Conservation (phyloP, 2,888 invertebrate genomes). For the Cephalotes varians region DNA sequence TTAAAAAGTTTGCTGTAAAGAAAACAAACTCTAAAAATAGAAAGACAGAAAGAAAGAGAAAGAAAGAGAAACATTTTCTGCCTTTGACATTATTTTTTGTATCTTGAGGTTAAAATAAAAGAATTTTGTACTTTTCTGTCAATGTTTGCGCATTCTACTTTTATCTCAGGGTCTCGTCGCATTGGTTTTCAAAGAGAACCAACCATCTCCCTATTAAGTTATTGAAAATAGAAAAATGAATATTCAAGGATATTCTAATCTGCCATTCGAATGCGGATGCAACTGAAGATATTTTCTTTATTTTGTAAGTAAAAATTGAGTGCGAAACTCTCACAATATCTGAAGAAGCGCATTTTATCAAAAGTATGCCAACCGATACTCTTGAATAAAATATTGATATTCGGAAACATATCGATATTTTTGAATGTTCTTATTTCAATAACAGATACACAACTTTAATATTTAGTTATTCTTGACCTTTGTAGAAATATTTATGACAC, state of each 20-base stretch:
- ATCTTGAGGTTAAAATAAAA: neutral
- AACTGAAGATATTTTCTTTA: neutral
- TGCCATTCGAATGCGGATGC: neutral
- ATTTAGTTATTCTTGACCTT: neutral
- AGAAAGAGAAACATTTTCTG: neutral
- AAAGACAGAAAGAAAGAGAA: neutral
- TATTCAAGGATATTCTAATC: constrained; percentile 20
- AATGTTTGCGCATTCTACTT: neutral
- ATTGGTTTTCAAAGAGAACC: neutral
- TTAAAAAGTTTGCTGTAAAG: neutral
- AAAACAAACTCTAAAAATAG: neutral
- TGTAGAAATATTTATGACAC: neutral
- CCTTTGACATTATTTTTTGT: neutral
- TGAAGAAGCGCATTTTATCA: constrained; percentile 14
- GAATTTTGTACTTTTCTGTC: neutral
- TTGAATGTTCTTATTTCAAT: neutral
- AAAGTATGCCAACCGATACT: neutral
- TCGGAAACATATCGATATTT: constrained; percentile 22
- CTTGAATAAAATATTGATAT: constrained; percentile 35
- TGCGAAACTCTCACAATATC: constrained; percentile 1
- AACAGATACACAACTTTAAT: neutral
- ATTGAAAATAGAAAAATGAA: constrained; percentile 19
- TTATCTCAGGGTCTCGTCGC: neutral
- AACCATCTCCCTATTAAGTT: neutral
- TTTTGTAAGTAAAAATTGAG: neutral